Percentiles rank a stretch among this genome's conserved stretches.
These are phyloP conservation scores for Bombus cullumanus DNA, from an alignment of 1,140 invertebrate genomes.

Conservation along the genomic window DNA sequence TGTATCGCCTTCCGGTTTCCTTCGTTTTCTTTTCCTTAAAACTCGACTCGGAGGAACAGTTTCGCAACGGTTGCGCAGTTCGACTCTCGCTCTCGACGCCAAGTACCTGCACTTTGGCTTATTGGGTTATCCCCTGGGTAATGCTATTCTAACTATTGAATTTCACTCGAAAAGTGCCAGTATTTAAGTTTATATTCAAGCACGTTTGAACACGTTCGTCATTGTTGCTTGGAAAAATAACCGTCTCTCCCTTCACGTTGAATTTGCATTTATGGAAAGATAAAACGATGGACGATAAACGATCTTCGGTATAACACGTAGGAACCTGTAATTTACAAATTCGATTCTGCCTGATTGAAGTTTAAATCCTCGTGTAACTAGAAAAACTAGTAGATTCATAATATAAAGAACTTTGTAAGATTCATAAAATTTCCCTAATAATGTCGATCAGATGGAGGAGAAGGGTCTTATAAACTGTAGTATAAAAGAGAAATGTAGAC, in stretches of 20 bases:
- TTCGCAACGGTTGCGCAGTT: neutral
- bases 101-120: neutral
- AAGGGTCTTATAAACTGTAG: neutral
- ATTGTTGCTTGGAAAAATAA: neutral
- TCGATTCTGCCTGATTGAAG: too few relatives aligned
- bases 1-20: neutral
- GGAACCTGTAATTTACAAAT: too few relatives aligned
- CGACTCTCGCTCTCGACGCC: neutral
- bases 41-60: constrained; percentile 27
- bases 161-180: neutral
- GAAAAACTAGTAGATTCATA: too few relatives aligned
- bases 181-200: neutral
- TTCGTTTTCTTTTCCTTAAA: neutral
- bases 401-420: too few relatives aligned
- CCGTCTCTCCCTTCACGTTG: neutral
- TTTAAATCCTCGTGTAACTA: too few relatives aligned
- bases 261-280: neutral
- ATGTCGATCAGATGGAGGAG: too few relatives aligned
- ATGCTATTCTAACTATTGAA: neutral
- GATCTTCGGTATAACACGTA: too few relatives aligned
- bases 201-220: neutral
- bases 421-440: too few relatives aligned
- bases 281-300: neutral
- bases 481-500: constrained; percentile 11
- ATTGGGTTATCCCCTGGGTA: constrained; percentile 9